A percentile compares a stretch with the other conserved stretches of the same genome.
phyloP scores from a whole-genome alignment of 2,113 vertebrate genomes.

The Peromyscus maniculatus region DNA sequence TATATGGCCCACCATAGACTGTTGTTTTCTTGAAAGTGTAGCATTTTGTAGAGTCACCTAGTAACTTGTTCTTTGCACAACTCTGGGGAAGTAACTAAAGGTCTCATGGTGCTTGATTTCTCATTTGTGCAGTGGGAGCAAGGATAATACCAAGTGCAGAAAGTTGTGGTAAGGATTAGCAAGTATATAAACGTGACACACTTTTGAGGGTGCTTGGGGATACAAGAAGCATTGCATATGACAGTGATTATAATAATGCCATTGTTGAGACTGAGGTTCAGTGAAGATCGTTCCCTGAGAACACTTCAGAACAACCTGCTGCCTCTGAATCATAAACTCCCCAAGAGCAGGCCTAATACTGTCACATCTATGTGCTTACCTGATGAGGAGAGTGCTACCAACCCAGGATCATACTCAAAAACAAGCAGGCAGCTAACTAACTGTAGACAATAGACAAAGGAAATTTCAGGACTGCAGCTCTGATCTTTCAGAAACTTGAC shows the following conservation, averaged over 20 bases:
- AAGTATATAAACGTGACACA: neutral
- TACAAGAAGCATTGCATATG: neutral
- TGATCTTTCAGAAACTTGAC: neutral
- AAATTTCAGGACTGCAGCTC: neutral
- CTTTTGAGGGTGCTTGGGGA: neutral
- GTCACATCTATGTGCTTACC: neutral
- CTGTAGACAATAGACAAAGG: neutral
- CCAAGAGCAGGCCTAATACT: neutral
- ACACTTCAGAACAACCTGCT: neutral
- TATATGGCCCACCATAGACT: too few species aligned
- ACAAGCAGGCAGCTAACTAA: neutral
- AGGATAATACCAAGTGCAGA: neutral
- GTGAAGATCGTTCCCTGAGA: neutral
- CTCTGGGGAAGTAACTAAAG: neutral
- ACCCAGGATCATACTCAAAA: neutral
- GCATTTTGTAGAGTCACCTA: neutral
- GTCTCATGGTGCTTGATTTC: constrained; percentile 10
- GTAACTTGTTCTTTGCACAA: neutral
- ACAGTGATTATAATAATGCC: neutral
- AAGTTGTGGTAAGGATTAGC: neutral
- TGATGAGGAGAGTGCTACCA: neutral
- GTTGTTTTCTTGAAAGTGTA: neutral
- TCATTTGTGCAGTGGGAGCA: neutral
- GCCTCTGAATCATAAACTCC: neutral
- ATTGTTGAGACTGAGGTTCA: neutral